Base-by-base conservation (phyloP, 1,140 invertebrate species). In the Diabrotica virgifera region DNA sequence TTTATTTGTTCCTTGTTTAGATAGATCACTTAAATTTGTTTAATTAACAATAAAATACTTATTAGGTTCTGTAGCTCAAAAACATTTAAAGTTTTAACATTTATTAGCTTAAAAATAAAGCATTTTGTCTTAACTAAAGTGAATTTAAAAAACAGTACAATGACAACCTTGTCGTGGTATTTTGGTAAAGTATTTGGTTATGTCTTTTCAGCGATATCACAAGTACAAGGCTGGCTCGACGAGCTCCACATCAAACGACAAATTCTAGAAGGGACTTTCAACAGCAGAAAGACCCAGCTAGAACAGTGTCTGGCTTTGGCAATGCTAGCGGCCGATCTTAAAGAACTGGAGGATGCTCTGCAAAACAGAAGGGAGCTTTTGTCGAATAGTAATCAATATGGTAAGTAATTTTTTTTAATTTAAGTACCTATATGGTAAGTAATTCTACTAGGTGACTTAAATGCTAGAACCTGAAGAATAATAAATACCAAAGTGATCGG, bases 281-380 rank as follows among this genome's bases (percentile, higher is more conserved):
- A 86, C 65, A 86, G 80, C 80, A 80, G 86, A 66, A 88, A 88
- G 74, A 82, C 80, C 2, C 84, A 90, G 71, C 81, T 94, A 65
- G 90, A 93, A 72, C 90, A 94, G 77, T 90, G 90, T 67, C 80
- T 93, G 63, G 89, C 89, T 46, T 79, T 93, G 14, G 88, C 89
- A 53, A 78, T 91, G 62, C 80, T 94, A 6, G 89, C 90, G 14
- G 83, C 85, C 24, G 90, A 93, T 78, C 79, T 94, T 35, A 81
- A 85, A 53, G 86, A 90, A 74, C 81, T 92, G 10, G 86, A 89
- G 70, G 80, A 85, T 9, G 76, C 81, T n/a, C 74, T 89, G 0
- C 81, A 70, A 60, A 80, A 83, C 61, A 79, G 82, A 59, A 78
- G 81, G 59, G 79, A 80, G 52, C 77, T 80, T 10, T 67, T 87